These are phyloP conservation scores for Poeciliopsis paucimaculata DNA, from an alignment of 2,797 vertebrate genomes.

Conservation along the genomic window DNA sequence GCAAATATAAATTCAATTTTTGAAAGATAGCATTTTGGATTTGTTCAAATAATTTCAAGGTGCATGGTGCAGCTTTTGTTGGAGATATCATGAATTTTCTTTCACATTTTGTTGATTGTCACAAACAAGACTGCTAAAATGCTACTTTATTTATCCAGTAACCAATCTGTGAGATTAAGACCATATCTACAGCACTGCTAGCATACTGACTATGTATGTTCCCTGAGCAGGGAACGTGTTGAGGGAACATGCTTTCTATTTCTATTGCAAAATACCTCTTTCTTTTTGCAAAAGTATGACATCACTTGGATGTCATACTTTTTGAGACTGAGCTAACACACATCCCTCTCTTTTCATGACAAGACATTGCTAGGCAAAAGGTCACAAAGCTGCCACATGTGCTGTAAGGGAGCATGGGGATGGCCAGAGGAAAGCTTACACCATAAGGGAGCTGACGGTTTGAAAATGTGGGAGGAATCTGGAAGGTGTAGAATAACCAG, in stretches of 20 bases:
- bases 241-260: too few relatives aligned
- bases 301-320: neutral
- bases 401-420: neutral
- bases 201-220: neutral
- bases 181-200: neutral
- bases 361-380: neutral
- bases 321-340: neutral
- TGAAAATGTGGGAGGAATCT: conserved; percentile 7
- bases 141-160: neutral
- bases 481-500: neutral
- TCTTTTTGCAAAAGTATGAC: too few relatives aligned
- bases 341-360: neutral
- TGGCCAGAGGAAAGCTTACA: neutral
- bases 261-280: neutral
- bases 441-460: conserved; percentile 9
- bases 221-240: too few relatives aligned
- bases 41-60: neutral
- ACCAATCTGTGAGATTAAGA: neutral
- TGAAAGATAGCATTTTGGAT: neutral
- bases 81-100: neutral
- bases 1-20: neutral
- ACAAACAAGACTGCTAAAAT: neutral
- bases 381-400: conserved; percentile 1
- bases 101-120: neutral
- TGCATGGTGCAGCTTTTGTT: neutral